Conservation (phyloP, 2,797 vertebrate genomes). For the Cacajao melanocephalus region DNA sequence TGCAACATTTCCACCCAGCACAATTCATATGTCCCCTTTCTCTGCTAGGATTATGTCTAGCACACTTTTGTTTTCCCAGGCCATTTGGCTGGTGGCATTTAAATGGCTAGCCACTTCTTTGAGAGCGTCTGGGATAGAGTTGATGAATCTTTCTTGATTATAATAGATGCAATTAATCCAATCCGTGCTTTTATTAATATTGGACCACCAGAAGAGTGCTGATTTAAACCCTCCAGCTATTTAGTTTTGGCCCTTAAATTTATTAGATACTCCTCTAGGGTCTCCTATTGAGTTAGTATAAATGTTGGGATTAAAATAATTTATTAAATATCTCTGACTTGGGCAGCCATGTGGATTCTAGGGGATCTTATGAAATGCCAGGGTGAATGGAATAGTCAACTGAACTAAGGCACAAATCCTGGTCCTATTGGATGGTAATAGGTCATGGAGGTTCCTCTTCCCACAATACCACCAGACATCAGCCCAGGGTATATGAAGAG, state of each 20-base stretch:
- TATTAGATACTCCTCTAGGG: background rate
- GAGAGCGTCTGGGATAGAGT: background rate
- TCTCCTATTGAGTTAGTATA: background rate
- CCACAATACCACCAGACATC: background rate
- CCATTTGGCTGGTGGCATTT: too few relatives aligned
- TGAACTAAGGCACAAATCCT: background rate
- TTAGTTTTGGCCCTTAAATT: background rate
- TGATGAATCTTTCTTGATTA: background rate
- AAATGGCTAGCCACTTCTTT: too few relatives aligned
- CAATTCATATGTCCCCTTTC: too few relatives aligned
- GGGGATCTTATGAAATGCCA: background rate
- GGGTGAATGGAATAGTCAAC: background rate
- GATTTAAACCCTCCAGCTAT: background rate
- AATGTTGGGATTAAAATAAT: background rate
- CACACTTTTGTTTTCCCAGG: too few relatives aligned
- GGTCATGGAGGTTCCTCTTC: background rate
- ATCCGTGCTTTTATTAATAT: background rate
- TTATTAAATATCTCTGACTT: background rate
- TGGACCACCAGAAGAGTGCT: background rate
- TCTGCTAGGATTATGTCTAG: too few relatives aligned
- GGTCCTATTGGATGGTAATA: background rate
- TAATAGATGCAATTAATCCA: background rate
- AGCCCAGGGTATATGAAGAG: background rate
- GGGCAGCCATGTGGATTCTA: background rate
- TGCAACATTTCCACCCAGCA: too few relatives aligned